Evolutionary conservation across 2,113 vertebrate genomes (phyloP), one percentile per base, ranked within the genome.

Genomic region (Eudyptes chrysolophus): DNA sequence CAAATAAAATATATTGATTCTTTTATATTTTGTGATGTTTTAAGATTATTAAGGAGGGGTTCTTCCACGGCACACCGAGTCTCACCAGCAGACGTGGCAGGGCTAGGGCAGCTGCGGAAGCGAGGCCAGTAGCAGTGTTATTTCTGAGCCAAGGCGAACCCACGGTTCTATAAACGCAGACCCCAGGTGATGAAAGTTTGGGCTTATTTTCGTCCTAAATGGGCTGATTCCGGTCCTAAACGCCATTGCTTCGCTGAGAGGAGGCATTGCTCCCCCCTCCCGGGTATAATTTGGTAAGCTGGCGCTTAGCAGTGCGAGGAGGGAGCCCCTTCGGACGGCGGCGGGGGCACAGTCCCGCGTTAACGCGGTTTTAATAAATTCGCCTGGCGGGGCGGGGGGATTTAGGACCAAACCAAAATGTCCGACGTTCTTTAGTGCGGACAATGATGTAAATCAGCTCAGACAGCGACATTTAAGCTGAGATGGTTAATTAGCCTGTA

Each of bases 1-100:
- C 98, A 98, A 99, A 99, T 99, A 99, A 99, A 99, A 99, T 98
- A 99, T 99, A 98, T 98, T 98, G 97, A 98, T 98, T 98, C 95
- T 98, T 98, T 98, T 97, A 71, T 94, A 96, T 93, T 95, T 94
- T 94, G 96, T 94, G 96, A 96, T 91, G 95, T 61, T 96, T 96
- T 88, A 92, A 95, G 81, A 87, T 97, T 96, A 74, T 92, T 97
- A 71, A 97, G 89, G 34, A 89, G n/a, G 57, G 19, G 2, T 21
- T 71, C 17, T 60, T 62, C 36, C 38, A 66, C 3, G 7, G 61
- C 32, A 46, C 49, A 21, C 30, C 0, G 10, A 54, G 19, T 75
- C 40, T 68, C 72, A 0, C 9, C 66, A 30, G 66, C 75, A 80
- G 62, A 32, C 3, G 6, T 34, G 52, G 65, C 72, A 46, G 38